Conservation (phyloP, 2,113 vertebrate species). For the Cheirogaleus medius region DNA sequence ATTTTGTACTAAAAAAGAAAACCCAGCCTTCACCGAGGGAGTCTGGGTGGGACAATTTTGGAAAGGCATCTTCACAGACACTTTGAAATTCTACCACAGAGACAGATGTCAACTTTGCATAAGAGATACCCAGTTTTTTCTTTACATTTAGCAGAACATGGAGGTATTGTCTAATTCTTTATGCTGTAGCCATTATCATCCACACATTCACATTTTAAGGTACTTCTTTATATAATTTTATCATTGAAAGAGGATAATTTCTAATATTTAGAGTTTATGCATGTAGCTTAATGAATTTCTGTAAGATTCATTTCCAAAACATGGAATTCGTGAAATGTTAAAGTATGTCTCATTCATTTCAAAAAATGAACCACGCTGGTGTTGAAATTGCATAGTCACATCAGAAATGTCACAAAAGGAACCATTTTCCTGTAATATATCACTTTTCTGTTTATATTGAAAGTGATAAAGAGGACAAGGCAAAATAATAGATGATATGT, state of each 20-base stretch:
- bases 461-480: slow-evolving; percentile 74
- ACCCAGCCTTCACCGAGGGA: background rate
- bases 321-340: slow-evolving; percentile 61
- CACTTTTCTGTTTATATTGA: slow-evolving; percentile 80
- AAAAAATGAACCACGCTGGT: slow-evolving; percentile 42
- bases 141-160: background rate
- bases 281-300: slow-evolving; percentile 38
- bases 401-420: slow-evolving; percentile 78
- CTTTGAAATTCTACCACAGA: slow-evolving; percentile 21
- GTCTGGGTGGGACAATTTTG: background rate
- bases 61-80: background rate
- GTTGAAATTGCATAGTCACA: slow-evolving; percentile 68
- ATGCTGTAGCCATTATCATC: background rate
- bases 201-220: background rate
- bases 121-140: background rate
- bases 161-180: background rate
- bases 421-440: slow-evolving; percentile 75
- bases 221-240: background rate
- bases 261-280: slow-evolving; percentile 53
- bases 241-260: slow-evolving; percentile 32
- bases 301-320: slow-evolving; percentile 37
- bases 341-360: slow-evolving; percentile 72
- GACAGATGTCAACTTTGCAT: background rate
- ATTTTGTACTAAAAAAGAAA: background rate
- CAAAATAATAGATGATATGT: slow-evolving; percentile 79